These are phyloP conservation scores for Pseudochirops cupreus DNA, from an alignment of 2,797 vertebrate species.

Conservation along the genomic window DNA sequence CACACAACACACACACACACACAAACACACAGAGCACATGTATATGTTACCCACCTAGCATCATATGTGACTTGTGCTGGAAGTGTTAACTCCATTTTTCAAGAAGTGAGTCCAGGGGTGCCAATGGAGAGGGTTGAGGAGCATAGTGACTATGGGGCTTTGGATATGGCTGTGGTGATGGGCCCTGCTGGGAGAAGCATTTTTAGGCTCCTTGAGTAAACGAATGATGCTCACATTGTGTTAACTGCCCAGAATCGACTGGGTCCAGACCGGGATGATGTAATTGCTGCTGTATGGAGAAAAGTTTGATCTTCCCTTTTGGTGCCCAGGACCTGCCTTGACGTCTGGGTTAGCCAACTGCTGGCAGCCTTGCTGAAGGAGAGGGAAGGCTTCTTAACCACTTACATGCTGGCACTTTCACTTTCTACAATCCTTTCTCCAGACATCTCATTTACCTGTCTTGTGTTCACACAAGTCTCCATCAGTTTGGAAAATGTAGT, in stretches of 20 bases:
- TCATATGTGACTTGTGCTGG: neutral
- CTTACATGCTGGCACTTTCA: neutral
- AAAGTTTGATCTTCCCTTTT: neutral
- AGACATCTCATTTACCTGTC: neutral
- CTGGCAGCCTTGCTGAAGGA: neutral
- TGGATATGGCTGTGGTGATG: slow-evolving; percentile 33
- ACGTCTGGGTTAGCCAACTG: neutral
- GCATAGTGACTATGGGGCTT: neutral
- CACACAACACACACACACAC: neutral
- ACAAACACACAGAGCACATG: neutral
- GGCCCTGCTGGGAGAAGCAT: slow-evolving; percentile 2
- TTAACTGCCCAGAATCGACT: neutral
- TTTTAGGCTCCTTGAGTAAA: slow-evolving; percentile 8
- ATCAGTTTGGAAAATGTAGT: neutral
- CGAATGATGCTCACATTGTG: neutral
- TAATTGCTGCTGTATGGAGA: neutral
- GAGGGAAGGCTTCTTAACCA: neutral
- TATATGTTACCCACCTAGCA: neutral
- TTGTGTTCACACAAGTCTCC: neutral
- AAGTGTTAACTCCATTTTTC: neutral
- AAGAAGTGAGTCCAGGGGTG: neutral
- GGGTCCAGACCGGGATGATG: neutral
- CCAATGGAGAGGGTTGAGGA: neutral
- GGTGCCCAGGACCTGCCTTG: neutral
- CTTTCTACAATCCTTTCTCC: neutral